phyloP scores from a whole-genome alignment of 2,888 invertebrate species.

The Rhopalosiphum nymphaeae region DNA sequence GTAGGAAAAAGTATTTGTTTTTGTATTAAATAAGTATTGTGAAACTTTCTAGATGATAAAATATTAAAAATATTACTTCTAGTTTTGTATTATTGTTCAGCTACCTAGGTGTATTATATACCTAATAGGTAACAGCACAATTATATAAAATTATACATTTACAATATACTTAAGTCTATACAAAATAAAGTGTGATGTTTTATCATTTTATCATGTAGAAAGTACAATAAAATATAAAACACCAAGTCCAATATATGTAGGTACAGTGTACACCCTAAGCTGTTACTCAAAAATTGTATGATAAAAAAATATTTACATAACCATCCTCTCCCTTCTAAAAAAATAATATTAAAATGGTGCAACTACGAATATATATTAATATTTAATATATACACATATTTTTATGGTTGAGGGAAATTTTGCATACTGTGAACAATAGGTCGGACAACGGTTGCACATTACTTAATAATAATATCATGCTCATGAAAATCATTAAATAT shows the following conservation, averaged over 20 bases:
- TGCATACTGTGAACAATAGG: neutral
- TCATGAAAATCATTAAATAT: neutral
- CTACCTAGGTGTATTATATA: neutral
- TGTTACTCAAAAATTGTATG: neutral
- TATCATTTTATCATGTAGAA: neutral
- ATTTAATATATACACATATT: neutral
- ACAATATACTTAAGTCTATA: neutral
- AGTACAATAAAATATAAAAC: neutral
- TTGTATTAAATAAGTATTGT: neutral
- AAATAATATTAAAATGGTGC: neutral
- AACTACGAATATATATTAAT: neutral
- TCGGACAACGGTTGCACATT: neutral
- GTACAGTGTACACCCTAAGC: neutral
- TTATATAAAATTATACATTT: neutral
- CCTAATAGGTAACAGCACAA: neutral
- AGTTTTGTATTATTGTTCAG: neutral
- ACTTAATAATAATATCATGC: neutral
- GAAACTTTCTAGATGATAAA: neutral
- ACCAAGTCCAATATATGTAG: neutral
- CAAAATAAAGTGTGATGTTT: neutral
- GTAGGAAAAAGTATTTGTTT: neutral
- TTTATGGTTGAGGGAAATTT: neutral
- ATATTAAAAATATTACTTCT: neutral
- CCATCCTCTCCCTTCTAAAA: neutral
- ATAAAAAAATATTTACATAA: neutral